phyloP scores from a whole-genome alignment of 2,113 vertebrate species.

The Lepisosteus oculatus region DNA sequence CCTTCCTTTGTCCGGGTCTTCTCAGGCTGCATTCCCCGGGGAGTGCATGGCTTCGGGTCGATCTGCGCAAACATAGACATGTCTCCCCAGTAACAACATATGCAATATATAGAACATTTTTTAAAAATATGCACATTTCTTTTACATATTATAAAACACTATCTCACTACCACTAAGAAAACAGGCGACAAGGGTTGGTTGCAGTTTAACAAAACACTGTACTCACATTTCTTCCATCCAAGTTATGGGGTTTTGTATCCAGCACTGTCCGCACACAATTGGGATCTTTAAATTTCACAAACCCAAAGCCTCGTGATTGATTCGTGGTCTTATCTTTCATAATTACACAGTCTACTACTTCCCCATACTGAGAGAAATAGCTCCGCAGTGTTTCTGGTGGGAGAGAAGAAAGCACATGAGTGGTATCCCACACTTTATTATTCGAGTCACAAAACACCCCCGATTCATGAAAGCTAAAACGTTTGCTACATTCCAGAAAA shows the following conservation, averaged over 20 bases:
- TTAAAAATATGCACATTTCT: background rate
- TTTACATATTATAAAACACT: background rate
- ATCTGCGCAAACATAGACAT: constrained; percentile 66
- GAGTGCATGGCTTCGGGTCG: constrained; percentile 98
- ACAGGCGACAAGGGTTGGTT: background rate
- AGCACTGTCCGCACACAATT: constrained; percentile 97
- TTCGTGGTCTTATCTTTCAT: constrained; percentile 99
- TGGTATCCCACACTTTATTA: background rate
- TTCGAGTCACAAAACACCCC: too few species aligned
- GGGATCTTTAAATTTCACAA: constrained; percentile 99
- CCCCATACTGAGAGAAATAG: constrained; percentile 98
- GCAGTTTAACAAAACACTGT: background rate
- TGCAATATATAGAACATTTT: constrained; percentile 8
- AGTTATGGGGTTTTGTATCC: constrained; percentile 94
- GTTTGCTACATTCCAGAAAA: too few species aligned
- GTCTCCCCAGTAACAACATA: background rate
- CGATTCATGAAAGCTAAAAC: too few species aligned
- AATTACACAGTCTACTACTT: constrained; percentile 98
- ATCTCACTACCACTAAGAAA: background rate
- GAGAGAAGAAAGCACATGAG: constrained; percentile 33
- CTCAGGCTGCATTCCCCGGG: constrained; percentile 97
- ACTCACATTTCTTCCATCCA: constrained; percentile 97
- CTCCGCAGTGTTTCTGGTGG: constrained; percentile 89
- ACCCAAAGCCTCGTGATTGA: constrained; percentile 97
- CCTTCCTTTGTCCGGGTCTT: constrained; percentile 91